phyloP scores from a whole-genome alignment of 2,888 invertebrate genomes.

The Drymonia ruficornis region DNA sequence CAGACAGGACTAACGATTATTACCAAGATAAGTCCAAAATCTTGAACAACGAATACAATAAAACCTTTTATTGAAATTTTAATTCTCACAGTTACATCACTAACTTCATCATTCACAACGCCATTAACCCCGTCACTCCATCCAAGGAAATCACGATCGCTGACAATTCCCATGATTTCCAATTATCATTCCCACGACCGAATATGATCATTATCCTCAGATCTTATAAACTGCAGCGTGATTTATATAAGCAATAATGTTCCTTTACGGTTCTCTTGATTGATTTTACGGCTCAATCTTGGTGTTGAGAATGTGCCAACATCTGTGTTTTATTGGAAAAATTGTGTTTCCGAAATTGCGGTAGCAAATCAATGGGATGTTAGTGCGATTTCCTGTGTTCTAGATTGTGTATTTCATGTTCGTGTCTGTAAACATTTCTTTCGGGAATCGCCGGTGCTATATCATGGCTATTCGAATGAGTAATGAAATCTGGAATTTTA shows the following conservation, averaged over 20 bases:
- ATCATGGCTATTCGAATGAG: too few relatives aligned
- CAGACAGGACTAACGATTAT: background rate
- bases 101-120: conserved; percentile 21
- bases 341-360: conserved; percentile 18
- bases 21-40: background rate
- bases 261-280: conserved; percentile 41
- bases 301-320: conserved; percentile 36
- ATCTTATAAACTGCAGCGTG: conserved; percentile 18
- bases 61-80: conserved; percentile 11
- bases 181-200: conserved; percentile 68
- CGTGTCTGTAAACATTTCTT: background rate
- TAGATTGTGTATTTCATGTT: conserved; percentile 8
- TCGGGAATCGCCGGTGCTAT: background rate
- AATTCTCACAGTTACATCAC: conserved; percentile 27
- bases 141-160: conserved; percentile 55
- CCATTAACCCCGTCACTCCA: conserved; percentile 44
- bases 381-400: conserved; percentile 17
- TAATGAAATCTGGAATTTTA: too few relatives aligned
- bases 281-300: conserved; percentile 43
- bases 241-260: conserved; percentile 39
- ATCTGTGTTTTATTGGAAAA: conserved; percentile 25
- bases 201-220: conserved; percentile 8
- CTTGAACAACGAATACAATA: background rate
- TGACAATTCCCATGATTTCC: conserved; percentile 61
- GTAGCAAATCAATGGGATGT: conserved; percentile 27